A percentile compares a stretch with the other conserved stretches of the same genome.
Evolutionary conservation across 2,888 invertebrate species (phyloP).

Genomic region (Cynaeus angustus): DNA sequence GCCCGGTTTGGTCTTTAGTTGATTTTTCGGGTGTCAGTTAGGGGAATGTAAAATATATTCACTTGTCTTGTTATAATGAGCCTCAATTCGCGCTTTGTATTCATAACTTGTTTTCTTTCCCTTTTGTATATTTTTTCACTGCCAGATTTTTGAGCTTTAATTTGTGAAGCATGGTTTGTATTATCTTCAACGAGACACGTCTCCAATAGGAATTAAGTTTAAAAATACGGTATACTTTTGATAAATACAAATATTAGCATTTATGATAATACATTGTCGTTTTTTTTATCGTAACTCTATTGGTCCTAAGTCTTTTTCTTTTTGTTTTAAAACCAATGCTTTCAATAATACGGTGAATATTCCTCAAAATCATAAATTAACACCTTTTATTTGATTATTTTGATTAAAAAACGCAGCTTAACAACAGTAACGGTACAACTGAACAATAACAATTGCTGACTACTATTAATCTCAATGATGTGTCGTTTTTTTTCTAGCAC

Average conservation of each 20-base stretch:
- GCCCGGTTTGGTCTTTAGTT: slow-evolving; percentile 23
- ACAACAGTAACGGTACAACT: too few relatives aligned
- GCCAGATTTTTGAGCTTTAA: slow-evolving; percentile 25
- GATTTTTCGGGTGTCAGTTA: slow-evolving; percentile 29
- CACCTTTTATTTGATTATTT: too few relatives aligned
- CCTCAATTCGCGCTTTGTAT: slow-evolving; percentile 32
- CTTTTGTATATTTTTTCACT: slow-evolving; percentile 15
- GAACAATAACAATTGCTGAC: too few relatives aligned
- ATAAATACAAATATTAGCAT: slow-evolving; percentile 17
- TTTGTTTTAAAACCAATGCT: too few relatives aligned
- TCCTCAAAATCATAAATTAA: too few relatives aligned
- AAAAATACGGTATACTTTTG: slow-evolving; percentile 1
- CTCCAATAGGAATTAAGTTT: slow-evolving; percentile 19
- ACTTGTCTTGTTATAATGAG: slow-evolving; percentile 38
- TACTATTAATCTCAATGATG: too few relatives aligned
- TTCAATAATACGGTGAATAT: too few relatives aligned
- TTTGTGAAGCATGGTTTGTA: slow-evolving; percentile 4
- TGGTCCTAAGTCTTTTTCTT: too few relatives aligned
- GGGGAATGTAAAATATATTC: slow-evolving; percentile 32
- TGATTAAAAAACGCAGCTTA: too few relatives aligned
- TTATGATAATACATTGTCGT: slow-evolving; percentile 4
- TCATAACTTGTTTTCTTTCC: slow-evolving; percentile 33
- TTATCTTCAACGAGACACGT: slow-evolving; percentile 7
- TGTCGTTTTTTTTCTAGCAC: too few relatives aligned
- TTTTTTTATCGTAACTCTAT: too few relatives aligned